These are phyloP conservation scores for Bellardia bayeri DNA, from an alignment of 2,888 invertebrate genomes.

Conservation along the genomic window DNA sequence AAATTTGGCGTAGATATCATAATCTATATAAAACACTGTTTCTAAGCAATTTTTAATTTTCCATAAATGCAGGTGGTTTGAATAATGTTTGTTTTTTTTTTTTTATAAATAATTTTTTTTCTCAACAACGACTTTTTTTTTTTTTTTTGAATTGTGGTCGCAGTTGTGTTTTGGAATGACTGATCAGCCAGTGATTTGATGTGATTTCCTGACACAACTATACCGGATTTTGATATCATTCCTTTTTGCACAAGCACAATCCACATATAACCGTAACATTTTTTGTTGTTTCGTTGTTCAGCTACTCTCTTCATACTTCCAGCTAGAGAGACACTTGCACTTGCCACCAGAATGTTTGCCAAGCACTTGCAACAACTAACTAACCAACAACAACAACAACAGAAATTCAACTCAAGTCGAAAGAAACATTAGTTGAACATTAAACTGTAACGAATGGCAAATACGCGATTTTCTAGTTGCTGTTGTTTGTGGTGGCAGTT, in stretches of 20 bases:
- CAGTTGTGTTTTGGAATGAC: slow-evolving; percentile 73
- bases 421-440: slow-evolving; percentile 65
- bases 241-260: slow-evolving; percentile 44
- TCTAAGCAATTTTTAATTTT: slow-evolving; percentile 26
- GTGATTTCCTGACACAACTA: slow-evolving; percentile 81
- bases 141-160: slow-evolving; percentile 65
- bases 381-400: slow-evolving; percentile 13
- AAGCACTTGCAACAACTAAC: slow-evolving; percentile 38
- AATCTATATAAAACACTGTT: slow-evolving; percentile 24
- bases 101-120: slow-evolving; percentile 19
- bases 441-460: slow-evolving; percentile 76
- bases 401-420: slow-evolving; percentile 41
- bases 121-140: slow-evolving; percentile 39
- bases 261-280: slow-evolving; percentile 58
- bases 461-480: slow-evolving; percentile 64
- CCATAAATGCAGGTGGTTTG: slow-evolving; percentile 77
- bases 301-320: slow-evolving; percentile 1
- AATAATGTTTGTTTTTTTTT: slow-evolving; percentile 73
- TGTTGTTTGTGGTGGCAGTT: slow-evolving; percentile 41
- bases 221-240: slow-evolving; percentile 74
- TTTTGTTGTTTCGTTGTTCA: not conserved
- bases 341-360: slow-evolving; percentile 60
- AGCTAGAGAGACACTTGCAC: slow-evolving; percentile 61
- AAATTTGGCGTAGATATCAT: not conserved
- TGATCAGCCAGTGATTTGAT: slow-evolving; percentile 79